Evolutionary conservation across 2,113 vertebrate species (phyloP), one percentile per base, ranked within the genome.

Genomic region (Myanophis thanlyinensis): DNA sequence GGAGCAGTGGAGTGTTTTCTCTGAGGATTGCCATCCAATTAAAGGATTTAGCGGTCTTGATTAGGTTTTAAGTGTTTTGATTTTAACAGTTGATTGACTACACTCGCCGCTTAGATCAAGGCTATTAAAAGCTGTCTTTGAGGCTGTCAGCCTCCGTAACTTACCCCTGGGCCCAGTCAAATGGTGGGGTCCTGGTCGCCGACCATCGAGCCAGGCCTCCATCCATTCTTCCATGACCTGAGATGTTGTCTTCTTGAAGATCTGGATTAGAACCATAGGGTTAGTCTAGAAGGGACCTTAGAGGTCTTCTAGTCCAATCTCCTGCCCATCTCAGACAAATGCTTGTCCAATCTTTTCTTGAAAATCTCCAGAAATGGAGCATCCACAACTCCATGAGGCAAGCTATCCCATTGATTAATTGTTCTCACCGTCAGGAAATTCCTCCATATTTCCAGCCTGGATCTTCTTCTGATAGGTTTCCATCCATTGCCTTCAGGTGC

Each of bases 51-150:
- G 73, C 27, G 18, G 27, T 52, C 49, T 84, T 54, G 87, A 89
- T 89, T 92, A 84, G 87, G 27, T 40, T 88, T 89, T 85, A 88
- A 89, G 87, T 80, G 62, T 92, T 84, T 92, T 53, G 91, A 84
- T 47, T 89, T 54, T 56, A 85, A 56, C 48, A 89, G 40, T 12
- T 35, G 62, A 89, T 56, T 47, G 87, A 85, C 67, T 89, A 48
- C 35, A 84, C 87, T 53, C 13, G 20, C 44, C 4, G 30, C 18
- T 49, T 47, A 25, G 51, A 84, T 13, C 87, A 84, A 89, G 27
- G 40, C 40, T 23, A 47, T 80, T 35, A 47, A 89, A 73, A n/a
- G 27, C 40, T 47, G 25, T 18, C 49, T 92, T 12, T 0, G 15
- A 52, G 73, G 51, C 49, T 11, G 7, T 9, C 86, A 11, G 1